Evolutionary conservation across 2,888 invertebrate genomes (phyloP).

Genomic region (Nezara viridula): DNA sequence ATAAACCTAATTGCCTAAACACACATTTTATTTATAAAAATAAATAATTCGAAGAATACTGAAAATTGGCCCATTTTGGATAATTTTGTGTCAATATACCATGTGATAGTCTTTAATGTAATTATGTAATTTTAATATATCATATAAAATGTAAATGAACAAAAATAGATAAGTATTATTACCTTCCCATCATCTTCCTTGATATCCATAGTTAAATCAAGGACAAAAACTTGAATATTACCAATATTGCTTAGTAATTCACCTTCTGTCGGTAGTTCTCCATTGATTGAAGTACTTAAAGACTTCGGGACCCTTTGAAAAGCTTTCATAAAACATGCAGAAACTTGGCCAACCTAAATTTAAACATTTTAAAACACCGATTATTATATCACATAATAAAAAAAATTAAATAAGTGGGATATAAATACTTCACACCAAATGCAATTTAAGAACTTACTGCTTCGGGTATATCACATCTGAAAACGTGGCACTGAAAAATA

Average conservation of each 20-base stretch:
- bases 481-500: constrained; percentile 97
- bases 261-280: constrained; percentile 72
- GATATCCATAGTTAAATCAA: constrained; percentile 79
- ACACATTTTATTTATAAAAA: no score
- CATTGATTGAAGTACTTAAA: constrained; percentile 82
- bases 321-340: constrained; percentile 90
- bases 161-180: no score
- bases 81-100: no score
- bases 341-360: constrained; percentile 72
- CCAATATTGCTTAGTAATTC: constrained; percentile 65
- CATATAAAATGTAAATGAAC: no score
- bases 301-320: constrained; percentile 90
- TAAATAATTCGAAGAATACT: no score
- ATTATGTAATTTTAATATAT: no score
- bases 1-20: no score
- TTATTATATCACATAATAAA: background rate
- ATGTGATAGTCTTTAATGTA: no score
- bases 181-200: constrained; percentile 92
- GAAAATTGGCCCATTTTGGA: no score
- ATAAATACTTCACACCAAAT: background rate
- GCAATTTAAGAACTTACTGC: constrained; percentile 78
- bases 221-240: constrained; percentile 66
- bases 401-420: background rate
- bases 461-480: constrained; percentile 94
- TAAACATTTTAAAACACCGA: constrained; percentile 43